A percentile compares a stretch with the other conserved stretches of the same genome.
phyloP scores from a whole-genome alignment of 2,888 invertebrate genomes.

The Branchellion lobata region DNA sequence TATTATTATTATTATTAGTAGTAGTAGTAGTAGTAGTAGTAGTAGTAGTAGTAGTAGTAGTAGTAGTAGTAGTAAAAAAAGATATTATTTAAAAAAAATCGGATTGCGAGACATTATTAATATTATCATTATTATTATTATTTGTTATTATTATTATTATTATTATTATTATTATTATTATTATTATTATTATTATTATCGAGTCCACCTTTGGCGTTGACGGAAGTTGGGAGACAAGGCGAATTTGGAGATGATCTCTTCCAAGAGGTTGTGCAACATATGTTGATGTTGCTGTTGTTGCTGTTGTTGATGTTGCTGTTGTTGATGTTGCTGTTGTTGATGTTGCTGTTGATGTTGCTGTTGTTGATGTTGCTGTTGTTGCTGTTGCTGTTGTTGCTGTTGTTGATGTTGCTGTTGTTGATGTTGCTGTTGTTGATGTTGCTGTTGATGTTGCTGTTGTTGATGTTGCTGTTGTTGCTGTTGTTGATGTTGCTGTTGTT shows the following conservation, averaged over 20 bases:
- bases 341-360: not conserved
- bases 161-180: too few relatives aligned
- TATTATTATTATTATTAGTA: too few relatives aligned
- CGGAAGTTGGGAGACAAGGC: conserved; percentile 4
- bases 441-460: not conserved
- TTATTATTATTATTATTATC: too few relatives aligned
- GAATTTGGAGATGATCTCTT: conserved; percentile 3
- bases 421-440: not conserved
- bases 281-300: not conserved
- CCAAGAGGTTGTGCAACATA: not conserved
- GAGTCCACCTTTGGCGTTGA: conserved; percentile 20
- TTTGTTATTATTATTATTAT: too few relatives aligned
- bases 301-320: too few relatives aligned
- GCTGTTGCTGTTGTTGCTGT: not conserved
- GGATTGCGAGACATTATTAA: too few relatives aligned
- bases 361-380: not conserved
- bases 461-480: not conserved
- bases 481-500: not conserved
- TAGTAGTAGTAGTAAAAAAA: too few relatives aligned
- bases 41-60: too few relatives aligned
- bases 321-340: too few relatives aligned
- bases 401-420: not conserved
- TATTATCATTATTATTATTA: too few relatives aligned
- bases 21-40: too few relatives aligned
- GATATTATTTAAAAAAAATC: too few relatives aligned